These are phyloP conservation scores for Aspiorhynchus laticeps DNA, from an alignment of 2,113 vertebrate species.

Conservation along the genomic window DNA sequence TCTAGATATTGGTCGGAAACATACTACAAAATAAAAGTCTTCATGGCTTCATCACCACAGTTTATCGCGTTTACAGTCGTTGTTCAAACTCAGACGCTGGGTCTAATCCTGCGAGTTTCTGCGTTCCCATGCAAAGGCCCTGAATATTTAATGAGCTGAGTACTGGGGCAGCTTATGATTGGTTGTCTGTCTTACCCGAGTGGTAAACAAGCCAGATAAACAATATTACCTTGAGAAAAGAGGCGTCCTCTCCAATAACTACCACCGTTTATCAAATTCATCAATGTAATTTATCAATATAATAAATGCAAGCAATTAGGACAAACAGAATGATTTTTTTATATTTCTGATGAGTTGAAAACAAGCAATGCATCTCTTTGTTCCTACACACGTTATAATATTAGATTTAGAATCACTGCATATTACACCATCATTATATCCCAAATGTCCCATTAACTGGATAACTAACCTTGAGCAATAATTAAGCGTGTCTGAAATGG, in stretches of 20 bases:
- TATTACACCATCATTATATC: constrained; percentile 30
- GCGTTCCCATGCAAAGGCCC: background rate
- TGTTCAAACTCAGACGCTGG: background rate
- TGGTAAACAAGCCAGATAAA: background rate
- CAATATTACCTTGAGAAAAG: background rate
- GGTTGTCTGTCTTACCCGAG: background rate
- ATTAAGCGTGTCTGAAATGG: constrained; percentile 45
- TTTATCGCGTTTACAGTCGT: background rate
- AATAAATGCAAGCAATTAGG: background rate
- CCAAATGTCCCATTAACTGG: constrained; percentile 35
- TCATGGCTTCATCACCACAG: background rate
- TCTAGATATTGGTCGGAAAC: background rate
- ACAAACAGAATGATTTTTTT: background rate
- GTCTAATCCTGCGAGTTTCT: background rate
- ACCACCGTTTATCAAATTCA: background rate
- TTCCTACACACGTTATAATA: background rate
- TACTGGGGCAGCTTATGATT: background rate
- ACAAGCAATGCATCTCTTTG: constrained; percentile 15
- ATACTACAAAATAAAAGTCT: background rate
- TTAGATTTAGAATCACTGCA: background rate
- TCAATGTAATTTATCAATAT: background rate
- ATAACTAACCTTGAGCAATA: constrained; percentile 46
- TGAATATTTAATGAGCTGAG: background rate
- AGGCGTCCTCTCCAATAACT: background rate
- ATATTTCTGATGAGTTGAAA: background rate